A percentile compares a stretch with the other conserved stretches of the same genome.
Conservation (phyloP, 1,140 invertebrate genomes). For the Bombus impatiens region DNA sequence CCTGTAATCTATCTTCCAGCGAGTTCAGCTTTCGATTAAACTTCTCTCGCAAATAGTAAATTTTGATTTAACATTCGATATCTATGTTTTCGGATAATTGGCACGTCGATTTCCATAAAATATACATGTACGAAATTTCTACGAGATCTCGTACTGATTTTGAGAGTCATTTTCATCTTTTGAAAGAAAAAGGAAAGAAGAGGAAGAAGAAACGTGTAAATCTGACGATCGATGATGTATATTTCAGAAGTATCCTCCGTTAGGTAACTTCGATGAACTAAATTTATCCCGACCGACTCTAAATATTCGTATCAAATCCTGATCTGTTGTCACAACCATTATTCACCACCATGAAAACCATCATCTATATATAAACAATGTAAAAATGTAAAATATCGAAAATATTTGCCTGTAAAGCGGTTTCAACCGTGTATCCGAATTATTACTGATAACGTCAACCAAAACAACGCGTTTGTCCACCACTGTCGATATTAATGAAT, state of each 20-base stretch:
- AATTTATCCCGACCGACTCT: not conserved
- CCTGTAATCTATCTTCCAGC: not conserved
- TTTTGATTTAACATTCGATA: not conserved
- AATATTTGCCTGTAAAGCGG: not conserved
- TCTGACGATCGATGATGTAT: no score
- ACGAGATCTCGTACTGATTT: not conserved
- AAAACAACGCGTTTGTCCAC: slow-evolving; percentile 6
- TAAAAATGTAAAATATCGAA: not conserved
- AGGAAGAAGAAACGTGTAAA: no score
- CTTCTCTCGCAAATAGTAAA: not conserved
- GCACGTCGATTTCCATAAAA: not conserved
- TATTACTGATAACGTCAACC: slow-evolving; percentile 9
- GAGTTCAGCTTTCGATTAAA: not conserved
- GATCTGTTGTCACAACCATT: not conserved
- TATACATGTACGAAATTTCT: not conserved
- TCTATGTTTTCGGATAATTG: not conserved
- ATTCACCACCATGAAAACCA: not conserved
- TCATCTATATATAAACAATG: not conserved
- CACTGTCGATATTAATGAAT: slow-evolving; percentile 25
- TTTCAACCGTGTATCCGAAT: not conserved
- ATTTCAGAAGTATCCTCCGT: not conserved
- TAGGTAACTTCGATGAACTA: not conserved
- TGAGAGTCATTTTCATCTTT: no score
- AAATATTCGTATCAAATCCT: no score
- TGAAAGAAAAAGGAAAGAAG: not conserved